Percentiles rank a stretch among this genome's conserved stretches.
These are phyloP conservation scores for Rhinophrynus dorsalis DNA, from an alignment of 2,797 vertebrate species.

Conservation along the genomic window DNA sequence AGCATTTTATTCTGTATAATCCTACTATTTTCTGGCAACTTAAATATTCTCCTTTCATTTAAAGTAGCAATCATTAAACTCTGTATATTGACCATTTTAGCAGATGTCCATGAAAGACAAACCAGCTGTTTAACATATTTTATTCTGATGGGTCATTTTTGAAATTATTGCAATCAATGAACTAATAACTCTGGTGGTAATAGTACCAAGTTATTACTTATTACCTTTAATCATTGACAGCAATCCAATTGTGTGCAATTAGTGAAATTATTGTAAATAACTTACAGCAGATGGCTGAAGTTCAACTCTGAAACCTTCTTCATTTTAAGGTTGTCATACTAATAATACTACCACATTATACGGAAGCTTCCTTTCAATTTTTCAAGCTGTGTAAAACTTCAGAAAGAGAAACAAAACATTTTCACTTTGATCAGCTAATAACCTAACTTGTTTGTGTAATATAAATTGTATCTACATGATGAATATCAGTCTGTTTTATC, in stretches of 20 bases:
- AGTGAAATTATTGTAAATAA: constrained; percentile 85
- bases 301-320: constrained; percentile 55
- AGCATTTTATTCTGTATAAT: no score
- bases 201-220: constrained; percentile 81
- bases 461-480: no score
- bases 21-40: not conserved
- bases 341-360: constrained; percentile 13
- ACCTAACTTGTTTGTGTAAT: no score
- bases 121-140: constrained; percentile 88
- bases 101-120: constrained; percentile 74
- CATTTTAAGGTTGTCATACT: not conserved
- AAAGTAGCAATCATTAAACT: constrained; percentile 62
- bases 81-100: constrained; percentile 65
- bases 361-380: constrained; percentile 28
- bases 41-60: constrained; percentile 50
- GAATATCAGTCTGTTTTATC: no score
- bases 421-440: no score
- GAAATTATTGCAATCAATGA: constrained; percentile 94
- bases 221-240: constrained; percentile 90
- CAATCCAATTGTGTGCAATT: constrained; percentile 87
- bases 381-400: not conserved
- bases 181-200: constrained; percentile 84
- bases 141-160: constrained; percentile 86
- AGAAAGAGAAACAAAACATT: not conserved
- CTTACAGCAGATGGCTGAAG: constrained; percentile 81